Evolutionary conservation across 2,797 vertebrate genomes (phyloP).

Genomic region (Coracias cyanogaster): DNA sequence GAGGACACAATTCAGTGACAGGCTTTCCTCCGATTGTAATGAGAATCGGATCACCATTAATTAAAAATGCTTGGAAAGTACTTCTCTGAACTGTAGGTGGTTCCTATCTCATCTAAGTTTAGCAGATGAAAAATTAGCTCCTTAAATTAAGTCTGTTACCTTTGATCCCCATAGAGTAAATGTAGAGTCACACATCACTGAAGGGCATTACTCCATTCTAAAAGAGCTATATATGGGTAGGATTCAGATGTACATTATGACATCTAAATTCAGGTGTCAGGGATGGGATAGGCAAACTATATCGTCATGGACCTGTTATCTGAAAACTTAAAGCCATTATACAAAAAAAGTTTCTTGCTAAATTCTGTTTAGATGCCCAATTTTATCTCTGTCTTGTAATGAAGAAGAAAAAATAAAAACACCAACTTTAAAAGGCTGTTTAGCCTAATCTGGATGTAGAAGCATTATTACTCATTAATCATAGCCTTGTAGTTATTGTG

Average conservation of each 20-base stretch:
- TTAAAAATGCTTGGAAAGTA: slow-evolving; percentile 18
- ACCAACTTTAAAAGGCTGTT: background rate
- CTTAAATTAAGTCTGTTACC: slow-evolving; percentile 28
- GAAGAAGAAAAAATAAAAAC: background rate
- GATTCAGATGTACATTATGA: background rate
- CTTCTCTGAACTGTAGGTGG: background rate
- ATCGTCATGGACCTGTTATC: background rate
- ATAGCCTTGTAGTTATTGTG: background rate
- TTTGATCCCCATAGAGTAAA: background rate
- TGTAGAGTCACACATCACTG: background rate
- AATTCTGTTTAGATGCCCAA: background rate
- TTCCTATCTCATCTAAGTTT: slow-evolving; percentile 3
- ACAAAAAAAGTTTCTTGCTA: background rate
- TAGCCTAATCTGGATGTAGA: background rate
- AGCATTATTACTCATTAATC: background rate
- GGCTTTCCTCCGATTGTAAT: background rate
- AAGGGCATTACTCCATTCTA: background rate
- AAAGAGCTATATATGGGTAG: background rate
- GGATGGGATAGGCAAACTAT: background rate
- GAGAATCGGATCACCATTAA: slow-evolving; percentile 37
- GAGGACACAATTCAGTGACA: background rate
- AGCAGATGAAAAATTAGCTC: slow-evolving; percentile 34
- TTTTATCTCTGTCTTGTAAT: background rate
- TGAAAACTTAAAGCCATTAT: background rate
- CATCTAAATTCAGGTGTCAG: background rate